Base-by-base conservation (phyloP, 2,797 vertebrate genomes). In the Tragopan temminckii region DNA sequence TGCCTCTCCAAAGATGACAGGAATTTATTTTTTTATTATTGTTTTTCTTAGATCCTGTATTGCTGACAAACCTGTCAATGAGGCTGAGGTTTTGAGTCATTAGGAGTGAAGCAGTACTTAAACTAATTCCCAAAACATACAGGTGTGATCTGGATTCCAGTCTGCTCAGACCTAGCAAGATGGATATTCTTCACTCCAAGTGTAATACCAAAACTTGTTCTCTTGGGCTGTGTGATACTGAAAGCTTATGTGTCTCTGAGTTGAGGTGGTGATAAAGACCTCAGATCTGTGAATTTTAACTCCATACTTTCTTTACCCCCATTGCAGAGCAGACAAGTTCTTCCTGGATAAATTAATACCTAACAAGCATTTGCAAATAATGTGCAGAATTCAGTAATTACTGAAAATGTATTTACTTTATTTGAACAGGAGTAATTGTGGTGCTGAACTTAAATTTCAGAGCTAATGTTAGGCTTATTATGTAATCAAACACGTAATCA, bases 331-430 rank as follows among this genome's bases (percentile, higher is more conserved):
- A 46, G 67, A 8, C 33, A 23, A 14, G 2, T 24, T 46, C 55
- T 53, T 91, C 40, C 23, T 64, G 31, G 12, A 38, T 76, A 93
- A 88, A 88, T 67, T 23, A 62, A 42, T 35, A 82, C 23, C 33
- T 82, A 79, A 70, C 62, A 74, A 88, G 77, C 25, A 36, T 88
- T 67, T 72, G 50, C 33, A 89, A 92, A 80, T 62, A 52, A 75
- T 67, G 46, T 38, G 16, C 3, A 7, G 19, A 40, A 33, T 25
- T 87, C 21, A 27, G 13, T 63, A 81, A 48, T 53, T 90, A 24
- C 69, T 76, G 69, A 85, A 63, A 52, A 52, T 21, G 13, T 72
- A 82, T 80, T 90, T 85, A 85, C 48, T 14, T 53, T 71, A 27
- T 66, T 67, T 85, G 80, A 66, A 66, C 0, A 0, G 24, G 46